These are phyloP conservation scores for Enteromius anoplus DNA, from an alignment of 2,797 vertebrate genomes.

Conservation along the genomic window DNA sequence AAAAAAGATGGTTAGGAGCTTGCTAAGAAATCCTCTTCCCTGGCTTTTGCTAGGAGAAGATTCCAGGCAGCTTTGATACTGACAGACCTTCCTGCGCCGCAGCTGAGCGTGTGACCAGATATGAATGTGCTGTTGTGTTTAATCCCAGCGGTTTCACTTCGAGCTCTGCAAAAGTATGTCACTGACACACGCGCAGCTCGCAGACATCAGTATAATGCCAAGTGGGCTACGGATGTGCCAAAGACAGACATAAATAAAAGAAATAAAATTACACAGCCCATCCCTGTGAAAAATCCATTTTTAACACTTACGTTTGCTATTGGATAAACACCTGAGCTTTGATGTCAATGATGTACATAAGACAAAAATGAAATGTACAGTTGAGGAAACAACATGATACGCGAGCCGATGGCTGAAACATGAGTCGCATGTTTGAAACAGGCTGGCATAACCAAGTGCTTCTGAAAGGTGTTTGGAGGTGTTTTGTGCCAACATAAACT, in stretches of 20 bases:
- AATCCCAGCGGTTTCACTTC: conserved; percentile 72
- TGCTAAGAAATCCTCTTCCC: conserved; percentile 75
- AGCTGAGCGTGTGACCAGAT: conserved; percentile 75
- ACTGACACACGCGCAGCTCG: conserved; percentile 41
- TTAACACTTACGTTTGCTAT: not conserved
- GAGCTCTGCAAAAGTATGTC: conserved; percentile 68
- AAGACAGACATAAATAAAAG: conserved; percentile 43
- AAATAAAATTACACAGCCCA: conserved; percentile 25
- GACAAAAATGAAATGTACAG: not conserved
- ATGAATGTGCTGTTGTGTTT: conserved; percentile 80
- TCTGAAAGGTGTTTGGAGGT: conserved; percentile 3
- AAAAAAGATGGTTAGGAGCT: conserved; percentile 74
- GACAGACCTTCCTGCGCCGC: conserved; percentile 74
- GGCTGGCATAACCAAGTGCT: not conserved
- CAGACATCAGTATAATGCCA: conserved; percentile 47
- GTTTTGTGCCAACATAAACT: conserved; percentile 5
- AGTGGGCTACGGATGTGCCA: conserved; percentile 34
- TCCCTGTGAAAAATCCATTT: not conserved
- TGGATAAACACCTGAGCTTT: conserved; percentile 6
- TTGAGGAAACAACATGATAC: not conserved
- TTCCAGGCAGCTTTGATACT: conserved; percentile 77
- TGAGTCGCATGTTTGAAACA: conserved; percentile 2
- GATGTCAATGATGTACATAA: conserved; percentile 7
- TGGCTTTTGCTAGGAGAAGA: conserved; percentile 67
- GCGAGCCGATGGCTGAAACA: not conserved